phyloP scores from a whole-genome alignment of 2,888 invertebrate species.

The Micoletzkya japonica region DNA sequence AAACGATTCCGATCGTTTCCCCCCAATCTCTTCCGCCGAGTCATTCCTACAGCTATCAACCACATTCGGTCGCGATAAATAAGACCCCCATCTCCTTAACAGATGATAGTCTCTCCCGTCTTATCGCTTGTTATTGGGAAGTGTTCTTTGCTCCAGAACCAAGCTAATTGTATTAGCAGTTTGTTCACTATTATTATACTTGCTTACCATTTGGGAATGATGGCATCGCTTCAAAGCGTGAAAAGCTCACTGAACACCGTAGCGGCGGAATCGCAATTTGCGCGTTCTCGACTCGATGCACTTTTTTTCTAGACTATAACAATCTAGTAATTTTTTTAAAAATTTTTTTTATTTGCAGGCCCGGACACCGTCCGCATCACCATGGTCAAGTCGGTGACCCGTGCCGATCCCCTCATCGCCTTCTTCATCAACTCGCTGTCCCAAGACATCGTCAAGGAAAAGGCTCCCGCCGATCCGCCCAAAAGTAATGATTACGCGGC shows the following conservation, averaged over 20 bases:
- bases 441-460: not conserved
- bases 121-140: too few species aligned
- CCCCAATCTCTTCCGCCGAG: too few species aligned
- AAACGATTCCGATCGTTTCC: too few species aligned
- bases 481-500: too few species aligned
- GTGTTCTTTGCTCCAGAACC: not conserved
- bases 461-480: not conserved
- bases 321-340: not conserved
- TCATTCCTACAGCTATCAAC: too few species aligned
- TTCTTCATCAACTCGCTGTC: not conserved
- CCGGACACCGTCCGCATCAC: constrained; percentile 7
- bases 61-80: too few species aligned
- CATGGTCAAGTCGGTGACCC: constrained; percentile 1
- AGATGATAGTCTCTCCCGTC: too few species aligned
- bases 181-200: not conserved
- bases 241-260: too few species aligned
- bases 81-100: too few species aligned
- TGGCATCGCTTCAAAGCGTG: too few species aligned
- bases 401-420: not conserved
- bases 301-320: too few species aligned
- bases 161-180: not conserved
- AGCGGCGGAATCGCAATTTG: too few species aligned
- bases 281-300: not conserved
- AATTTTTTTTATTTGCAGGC: constrained; percentile 1
- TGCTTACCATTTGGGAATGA: not conserved